Conservation (phyloP, 1,140 invertebrate genomes). For the Drosophila ercepeae region DNA sequence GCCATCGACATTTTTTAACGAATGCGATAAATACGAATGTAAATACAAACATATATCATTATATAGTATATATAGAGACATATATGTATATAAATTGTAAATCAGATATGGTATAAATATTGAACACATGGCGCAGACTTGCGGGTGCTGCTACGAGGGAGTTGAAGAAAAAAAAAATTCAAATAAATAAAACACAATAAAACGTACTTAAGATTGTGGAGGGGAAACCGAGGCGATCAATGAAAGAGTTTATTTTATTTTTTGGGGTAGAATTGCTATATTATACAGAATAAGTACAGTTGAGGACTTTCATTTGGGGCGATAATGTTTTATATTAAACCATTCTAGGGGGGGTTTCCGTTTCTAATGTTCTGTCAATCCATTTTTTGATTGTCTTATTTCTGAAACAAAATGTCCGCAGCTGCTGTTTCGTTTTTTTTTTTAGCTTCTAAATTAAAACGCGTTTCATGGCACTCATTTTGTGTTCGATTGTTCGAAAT, state of each 20-base stretch:
- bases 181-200: constrained; percentile 80
- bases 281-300: constrained; percentile 34
- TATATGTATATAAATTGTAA: constrained; percentile 64
- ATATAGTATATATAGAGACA: no score
- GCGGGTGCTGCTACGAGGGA: no score
- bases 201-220: constrained; percentile 78
- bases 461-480: constrained; percentile 46
- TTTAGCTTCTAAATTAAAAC: constrained; percentile 68
- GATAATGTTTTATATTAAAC: constrained; percentile 4
- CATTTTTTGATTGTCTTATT: constrained; percentile 51
- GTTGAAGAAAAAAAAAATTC: constrained; percentile 55
- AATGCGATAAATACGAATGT: constrained; percentile 35
- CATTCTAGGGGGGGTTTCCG: not conserved
- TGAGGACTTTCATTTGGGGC: not conserved
- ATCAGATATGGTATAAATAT: constrained; percentile 81
- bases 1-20: constrained; percentile 8
- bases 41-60: constrained; percentile 11
- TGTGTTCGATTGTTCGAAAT: constrained; percentile 52
- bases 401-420: constrained; percentile 68
- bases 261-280: constrained; percentile 10
- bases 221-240: constrained; percentile 25
- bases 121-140: constrained; percentile 76
- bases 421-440: constrained; percentile 44
- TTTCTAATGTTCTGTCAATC: constrained; percentile 66
- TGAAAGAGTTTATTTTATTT: constrained; percentile 24